phyloP scores from a whole-genome alignment of 2,797 vertebrate species.

The Nasua narica region DNA sequence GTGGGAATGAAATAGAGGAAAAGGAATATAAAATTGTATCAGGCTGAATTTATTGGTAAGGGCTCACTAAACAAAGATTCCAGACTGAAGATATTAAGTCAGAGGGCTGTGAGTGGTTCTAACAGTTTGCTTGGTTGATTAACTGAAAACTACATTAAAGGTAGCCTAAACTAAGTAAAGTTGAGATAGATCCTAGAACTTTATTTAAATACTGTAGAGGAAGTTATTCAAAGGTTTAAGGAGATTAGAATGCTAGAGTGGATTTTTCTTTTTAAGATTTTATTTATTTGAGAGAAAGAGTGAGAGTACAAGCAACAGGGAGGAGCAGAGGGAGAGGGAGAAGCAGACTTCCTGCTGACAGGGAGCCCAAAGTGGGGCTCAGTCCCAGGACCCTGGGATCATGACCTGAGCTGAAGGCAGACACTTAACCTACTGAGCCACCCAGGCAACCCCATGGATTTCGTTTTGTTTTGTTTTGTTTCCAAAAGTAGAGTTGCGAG shows the following conservation, averaged over 20 bases:
- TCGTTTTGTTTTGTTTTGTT: neutral
- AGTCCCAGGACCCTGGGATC: neutral
- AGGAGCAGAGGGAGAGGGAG: neutral
- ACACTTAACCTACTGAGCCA: neutral
- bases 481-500: neutral
- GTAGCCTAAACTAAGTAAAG: neutral
- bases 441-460: neutral
- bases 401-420: neutral
- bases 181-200: neutral
- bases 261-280: neutral
- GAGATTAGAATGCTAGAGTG: neutral
- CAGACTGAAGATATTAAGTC: neutral
- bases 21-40: constrained; percentile 3
- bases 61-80: neutral
- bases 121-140: neutral
- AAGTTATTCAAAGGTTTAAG: neutral
- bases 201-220: neutral
- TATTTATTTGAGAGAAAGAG: neutral
- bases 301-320: neutral
- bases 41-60: neutral
- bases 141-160: neutral
- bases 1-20: neutral
- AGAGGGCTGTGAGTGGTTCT: neutral
- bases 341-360: neutral
- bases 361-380: neutral